Evolutionary conservation across 2,888 invertebrate species (phyloP).

Genomic region (Spodoptera picta): DNA sequence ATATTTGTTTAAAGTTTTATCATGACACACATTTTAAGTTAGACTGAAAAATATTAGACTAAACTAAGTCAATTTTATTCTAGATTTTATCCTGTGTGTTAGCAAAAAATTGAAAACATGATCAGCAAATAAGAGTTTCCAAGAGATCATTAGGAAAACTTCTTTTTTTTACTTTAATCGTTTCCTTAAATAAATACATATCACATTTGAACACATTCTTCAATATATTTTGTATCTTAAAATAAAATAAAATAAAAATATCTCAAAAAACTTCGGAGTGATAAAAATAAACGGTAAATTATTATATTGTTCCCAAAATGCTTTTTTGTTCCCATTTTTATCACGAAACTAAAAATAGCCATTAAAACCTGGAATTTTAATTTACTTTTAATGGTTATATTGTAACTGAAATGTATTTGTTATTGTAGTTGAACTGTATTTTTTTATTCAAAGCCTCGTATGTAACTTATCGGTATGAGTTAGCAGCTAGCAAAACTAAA

Average conservation of each 20-base stretch:
- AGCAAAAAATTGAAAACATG: conserved; percentile 55
- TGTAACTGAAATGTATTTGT: conserved; percentile 11
- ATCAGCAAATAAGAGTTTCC: conserved; percentile 84
- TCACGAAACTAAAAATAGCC: conserved; percentile 21
- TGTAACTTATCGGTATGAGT: conserved; percentile 51
- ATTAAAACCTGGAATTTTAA: not conserved
- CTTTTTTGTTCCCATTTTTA: conserved; percentile 65
- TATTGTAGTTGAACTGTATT: conserved; percentile 5
- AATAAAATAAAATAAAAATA: conserved; percentile 55
- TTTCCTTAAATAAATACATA: conserved; percentile 85
- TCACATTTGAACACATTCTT: conserved; percentile 88
- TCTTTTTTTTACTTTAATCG: conserved; percentile 75
- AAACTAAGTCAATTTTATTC: too few relatives aligned
- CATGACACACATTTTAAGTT: too few relatives aligned
- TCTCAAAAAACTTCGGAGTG: conserved; percentile 1
- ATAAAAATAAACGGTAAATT: conserved; percentile 39
- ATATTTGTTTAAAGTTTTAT: too few relatives aligned
- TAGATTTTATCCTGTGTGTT: conserved; percentile 17
- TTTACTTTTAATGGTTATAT: not conserved
- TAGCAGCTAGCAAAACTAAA: conserved; percentile 56
- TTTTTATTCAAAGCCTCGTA: conserved; percentile 56
- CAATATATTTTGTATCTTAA: conserved; percentile 75
- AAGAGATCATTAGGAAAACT: conserved; percentile 88
- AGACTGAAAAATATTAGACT: too few relatives aligned
- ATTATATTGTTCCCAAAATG: conserved; percentile 70